Evolutionary conservation across 2,113 vertebrate genomes (phyloP), one percentile per base, ranked within the genome.

Genomic region (Cyprinodon variegatus): DNA sequence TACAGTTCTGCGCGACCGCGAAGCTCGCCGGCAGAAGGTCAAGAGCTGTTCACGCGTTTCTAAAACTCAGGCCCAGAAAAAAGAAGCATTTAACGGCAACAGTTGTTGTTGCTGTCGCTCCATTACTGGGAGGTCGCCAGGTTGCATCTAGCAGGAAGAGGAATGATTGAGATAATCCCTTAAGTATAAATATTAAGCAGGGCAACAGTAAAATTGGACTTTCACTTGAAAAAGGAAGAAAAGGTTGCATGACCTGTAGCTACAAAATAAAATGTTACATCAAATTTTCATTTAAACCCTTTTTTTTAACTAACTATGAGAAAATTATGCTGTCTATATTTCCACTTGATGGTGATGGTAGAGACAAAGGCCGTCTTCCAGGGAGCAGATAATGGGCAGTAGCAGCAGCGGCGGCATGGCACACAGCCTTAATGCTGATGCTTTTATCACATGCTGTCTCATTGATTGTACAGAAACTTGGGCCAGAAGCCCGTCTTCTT

Each of bases 111-210:
- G 36, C 77, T 3, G 17, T 57, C 50, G 74, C 81, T 59, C 65
- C 61, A 45, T 0, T 57, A 76, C 68, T 86, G 88, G 83, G 83
- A 87, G 89, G 86, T 90, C 68, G 78, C 91, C 91, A 77, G 65
- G 64, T 60, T 65, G 36, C 60, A 48, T 83, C 1, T 68, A 53
- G 69, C 57, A 64, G 74, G 78, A 82, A 74, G 76, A 46, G 45
- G 45, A 61, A 72, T 76, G 61, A 83, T 73, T 67, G 68, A 86
- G 69, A 86, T 84, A 76, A 83, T 78, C 72, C 69, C 72, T 69
- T 65, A 15, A 61, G 67, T 61, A 37, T 78, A 57, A 71, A 76
- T 63, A 75, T 70, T 46, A 79, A 78, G 40, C 71, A 68, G 76
- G 60, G 48, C 77, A 74, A 20, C 29, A n/a, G n/a, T 73, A n/a